Conservation (phyloP, 2,888 invertebrate species). For the Lepeophtheirus nordmannii region DNA sequence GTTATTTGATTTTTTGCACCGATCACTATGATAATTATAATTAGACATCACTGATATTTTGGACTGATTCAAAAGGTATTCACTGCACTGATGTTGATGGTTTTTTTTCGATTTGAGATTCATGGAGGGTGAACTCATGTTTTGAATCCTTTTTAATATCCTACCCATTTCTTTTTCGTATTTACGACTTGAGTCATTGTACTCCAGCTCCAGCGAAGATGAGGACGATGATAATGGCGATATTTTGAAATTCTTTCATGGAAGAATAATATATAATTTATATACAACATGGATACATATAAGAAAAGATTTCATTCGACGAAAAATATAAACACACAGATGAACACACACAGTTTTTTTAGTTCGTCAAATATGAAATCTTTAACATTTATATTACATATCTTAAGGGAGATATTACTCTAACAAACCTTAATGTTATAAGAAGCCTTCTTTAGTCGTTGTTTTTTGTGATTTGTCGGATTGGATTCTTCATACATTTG, state of each 20-base stretch:
- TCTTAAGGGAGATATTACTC: neutral
- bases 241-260: conserved; percentile 1
- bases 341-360: no score
- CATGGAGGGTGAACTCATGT: neutral
- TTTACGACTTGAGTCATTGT: neutral
- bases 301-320: neutral
- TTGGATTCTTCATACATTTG: neutral
- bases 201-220: neutral
- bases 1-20: neutral
- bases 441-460: neutral
- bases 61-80: neutral
- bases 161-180: neutral
- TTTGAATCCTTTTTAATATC: neutral
- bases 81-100: neutral
- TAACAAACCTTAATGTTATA: neutral
- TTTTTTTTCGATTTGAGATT: neutral
- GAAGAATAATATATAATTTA: neutral
- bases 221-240: neutral
- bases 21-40: neutral
- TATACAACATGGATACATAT: neutral
- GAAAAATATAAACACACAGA: no score
- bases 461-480: neutral
- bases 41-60: neutral
- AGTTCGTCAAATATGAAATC: no score
- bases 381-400: no score